Conservation (phyloP, 2,888 invertebrate species). For the Cancer borealis region DNA sequence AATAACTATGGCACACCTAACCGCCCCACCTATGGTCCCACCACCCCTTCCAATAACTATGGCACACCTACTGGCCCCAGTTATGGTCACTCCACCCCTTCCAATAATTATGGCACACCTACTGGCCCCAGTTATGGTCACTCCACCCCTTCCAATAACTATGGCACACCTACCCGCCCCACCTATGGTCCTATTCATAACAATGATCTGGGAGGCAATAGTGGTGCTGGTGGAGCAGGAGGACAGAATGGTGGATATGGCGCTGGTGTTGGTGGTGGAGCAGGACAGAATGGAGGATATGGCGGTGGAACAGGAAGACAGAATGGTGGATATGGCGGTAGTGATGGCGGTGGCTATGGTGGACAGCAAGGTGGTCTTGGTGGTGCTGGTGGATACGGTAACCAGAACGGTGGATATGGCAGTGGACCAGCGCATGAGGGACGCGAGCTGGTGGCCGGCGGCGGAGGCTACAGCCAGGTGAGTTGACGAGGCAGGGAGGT, state of each 20-base stretch:
- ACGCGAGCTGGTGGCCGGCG: neutral
- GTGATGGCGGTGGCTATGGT: neutral
- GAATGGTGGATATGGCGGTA: neutral
- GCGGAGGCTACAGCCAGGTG: neutral
- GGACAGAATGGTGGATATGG: neutral
- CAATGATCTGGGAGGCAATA: neutral
- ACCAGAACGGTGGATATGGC: neutral
- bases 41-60: too few relatives aligned
- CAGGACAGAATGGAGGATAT: neutral
- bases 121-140: neutral
- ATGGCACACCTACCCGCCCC: neutral
- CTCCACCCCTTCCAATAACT: neutral
- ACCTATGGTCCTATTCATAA: neutral
- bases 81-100: too few relatives aligned
- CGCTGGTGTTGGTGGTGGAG: constrained; percentile 7
- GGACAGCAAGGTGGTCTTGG: too few relatives aligned
- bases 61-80: too few relatives aligned
- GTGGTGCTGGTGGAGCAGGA: neutral
- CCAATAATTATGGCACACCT: neutral
- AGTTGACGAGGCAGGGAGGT: neutral
- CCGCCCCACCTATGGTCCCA: too few relatives aligned
- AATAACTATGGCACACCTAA: too few relatives aligned
- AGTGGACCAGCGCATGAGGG: too few relatives aligned
- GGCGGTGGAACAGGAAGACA: neutral
- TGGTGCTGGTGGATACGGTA: too few relatives aligned